These are phyloP conservation scores for Dicyrtomina minuta DNA, from an alignment of 2,888 invertebrate genomes.

Conservation along the genomic window DNA sequence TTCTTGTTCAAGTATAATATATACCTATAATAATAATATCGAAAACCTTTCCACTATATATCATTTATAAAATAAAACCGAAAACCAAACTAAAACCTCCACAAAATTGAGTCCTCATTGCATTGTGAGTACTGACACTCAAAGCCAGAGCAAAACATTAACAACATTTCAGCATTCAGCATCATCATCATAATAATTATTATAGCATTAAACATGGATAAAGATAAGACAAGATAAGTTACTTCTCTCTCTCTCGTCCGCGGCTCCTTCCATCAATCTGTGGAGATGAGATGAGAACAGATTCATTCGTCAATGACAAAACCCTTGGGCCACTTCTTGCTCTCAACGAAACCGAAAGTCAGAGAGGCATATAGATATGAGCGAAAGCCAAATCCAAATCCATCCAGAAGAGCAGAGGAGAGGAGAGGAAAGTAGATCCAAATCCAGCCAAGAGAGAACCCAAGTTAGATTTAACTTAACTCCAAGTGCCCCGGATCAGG, in stretches of 20 bases:
- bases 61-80: constrained; percentile 5
- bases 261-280: not conserved
- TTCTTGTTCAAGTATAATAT: not conserved
- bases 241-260: constrained; percentile 5
- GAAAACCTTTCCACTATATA: too few relatives aligned
- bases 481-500: not conserved
- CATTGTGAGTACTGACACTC: too few relatives aligned
- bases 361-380: not conserved
- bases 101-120: too few relatives aligned
- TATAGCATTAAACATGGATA: not conserved
- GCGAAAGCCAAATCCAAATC: too few relatives aligned
- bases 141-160: not conserved
- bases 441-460: too few relatives aligned
- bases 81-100: not conserved
- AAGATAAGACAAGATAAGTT: too few relatives aligned
- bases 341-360: not conserved
- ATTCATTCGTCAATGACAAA: constrained; percentile 33
- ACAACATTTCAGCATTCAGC: constrained; percentile 1
- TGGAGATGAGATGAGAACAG: constrained; percentile 20
- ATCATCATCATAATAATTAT: too few relatives aligned
- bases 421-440: not conserved
- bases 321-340: constrained; percentile 5
- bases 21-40: not conserved
- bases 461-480: too few relatives aligned
- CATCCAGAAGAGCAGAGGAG: too few relatives aligned